Evolutionary conservation across 1,140 invertebrate genomes (phyloP).

Genomic region (Drosophila arizonae): DNA sequence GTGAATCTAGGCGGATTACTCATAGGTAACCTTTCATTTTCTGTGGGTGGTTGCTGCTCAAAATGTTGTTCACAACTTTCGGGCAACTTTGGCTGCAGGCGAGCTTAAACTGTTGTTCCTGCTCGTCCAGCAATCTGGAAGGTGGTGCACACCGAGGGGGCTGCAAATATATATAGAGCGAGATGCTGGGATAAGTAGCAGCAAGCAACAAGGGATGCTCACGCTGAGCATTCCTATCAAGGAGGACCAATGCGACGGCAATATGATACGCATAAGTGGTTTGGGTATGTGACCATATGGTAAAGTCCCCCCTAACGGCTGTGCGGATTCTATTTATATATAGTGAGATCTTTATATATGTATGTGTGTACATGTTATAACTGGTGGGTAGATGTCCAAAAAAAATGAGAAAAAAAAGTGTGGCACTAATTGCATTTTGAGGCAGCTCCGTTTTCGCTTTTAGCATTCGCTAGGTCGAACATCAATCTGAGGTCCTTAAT

Average conservation of each 20-base stretch:
- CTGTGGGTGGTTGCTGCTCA: conserved; percentile 44
- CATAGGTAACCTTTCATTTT: conserved; percentile 35
- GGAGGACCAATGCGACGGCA: conserved; percentile 45
- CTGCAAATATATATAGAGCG: conserved; percentile 1
- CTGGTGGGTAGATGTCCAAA: conserved; percentile 25
- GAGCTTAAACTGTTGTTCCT: conserved; percentile 25
- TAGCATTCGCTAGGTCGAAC: conserved; percentile 1
- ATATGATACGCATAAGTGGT: conserved; percentile 61
- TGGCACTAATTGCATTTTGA: conserved; percentile 58
- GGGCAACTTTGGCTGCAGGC: conserved; percentile 4
- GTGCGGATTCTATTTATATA: conserved; percentile 51
- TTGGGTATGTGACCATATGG: conserved; percentile 70
- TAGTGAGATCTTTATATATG: conserved; percentile 1
- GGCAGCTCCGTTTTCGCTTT: conserved; percentile 28
- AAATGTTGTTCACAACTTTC: conserved; percentile 22
- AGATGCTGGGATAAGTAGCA: conserved; percentile 6
- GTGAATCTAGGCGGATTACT: conserved; percentile 43
- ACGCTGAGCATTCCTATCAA: conserved; percentile 28
- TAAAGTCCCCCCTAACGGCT: conserved; percentile 42
- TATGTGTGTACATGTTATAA: conserved; percentile 8
- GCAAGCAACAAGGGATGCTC: conserved; percentile 65
- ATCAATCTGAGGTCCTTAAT: conserved; percentile 53
- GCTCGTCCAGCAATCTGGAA: conserved; percentile 28
- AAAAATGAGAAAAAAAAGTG: conserved; percentile 40
- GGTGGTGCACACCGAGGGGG: conserved; percentile 34